Evolutionary conservation across 2,113 vertebrate genomes (phyloP).

Genomic region (Anoura caudifer): DNA sequence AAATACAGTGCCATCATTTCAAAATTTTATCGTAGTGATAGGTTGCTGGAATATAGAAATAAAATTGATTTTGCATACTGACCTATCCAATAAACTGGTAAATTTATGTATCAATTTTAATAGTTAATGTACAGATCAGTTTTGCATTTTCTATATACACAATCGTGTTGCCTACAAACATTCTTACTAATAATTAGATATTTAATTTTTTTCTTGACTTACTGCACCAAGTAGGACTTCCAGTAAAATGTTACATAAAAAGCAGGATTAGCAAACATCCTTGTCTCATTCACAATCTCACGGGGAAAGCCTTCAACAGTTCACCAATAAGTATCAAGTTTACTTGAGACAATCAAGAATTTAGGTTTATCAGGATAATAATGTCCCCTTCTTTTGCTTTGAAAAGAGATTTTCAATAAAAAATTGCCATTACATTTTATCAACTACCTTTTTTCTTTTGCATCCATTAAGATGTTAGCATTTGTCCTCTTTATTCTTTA

Average conservation of each 20-base stretch:
- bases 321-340: neutral
- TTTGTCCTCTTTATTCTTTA: neutral
- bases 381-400: neutral
- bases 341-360: neutral
- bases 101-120: neutral
- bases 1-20: neutral
- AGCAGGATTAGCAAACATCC: neutral
- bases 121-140: neutral
- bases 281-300: neutral
- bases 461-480: neutral
- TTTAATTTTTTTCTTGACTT: neutral
- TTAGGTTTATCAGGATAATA: neutral
- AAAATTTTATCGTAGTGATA: neutral
- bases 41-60: neutral
- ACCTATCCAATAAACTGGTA: neutral
- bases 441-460: neutral
- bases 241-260: neutral
- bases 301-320: neutral
- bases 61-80: neutral
- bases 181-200: neutral
- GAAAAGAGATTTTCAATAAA: neutral
- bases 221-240: neutral
- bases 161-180: neutral
- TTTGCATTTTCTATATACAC: neutral
- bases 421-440: neutral